These are phyloP conservation scores for Timema podura DNA, from an alignment of 2,888 invertebrate genomes.

Conservation along the genomic window DNA sequence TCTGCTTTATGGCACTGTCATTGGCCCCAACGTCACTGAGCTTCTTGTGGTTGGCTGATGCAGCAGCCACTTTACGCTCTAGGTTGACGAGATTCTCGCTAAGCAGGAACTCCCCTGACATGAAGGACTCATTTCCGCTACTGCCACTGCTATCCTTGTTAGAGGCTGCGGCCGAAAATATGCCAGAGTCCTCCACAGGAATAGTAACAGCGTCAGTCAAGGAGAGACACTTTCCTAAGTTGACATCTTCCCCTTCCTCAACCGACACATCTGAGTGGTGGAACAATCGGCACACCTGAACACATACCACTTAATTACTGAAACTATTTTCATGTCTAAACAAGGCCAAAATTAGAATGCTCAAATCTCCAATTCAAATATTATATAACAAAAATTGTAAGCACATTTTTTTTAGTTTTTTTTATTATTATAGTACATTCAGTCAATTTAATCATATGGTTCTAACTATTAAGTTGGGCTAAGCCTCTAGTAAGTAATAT, in stretches of 20 bases:
- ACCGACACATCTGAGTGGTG: slow-evolving; percentile 40
- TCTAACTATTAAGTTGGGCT: too few species aligned
- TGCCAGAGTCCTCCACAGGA: slow-evolving; percentile 44
- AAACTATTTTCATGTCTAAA: neutral
- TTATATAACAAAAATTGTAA: too few species aligned
- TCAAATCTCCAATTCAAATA: too few species aligned
- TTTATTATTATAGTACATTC: too few species aligned
- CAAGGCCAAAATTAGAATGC: neutral
- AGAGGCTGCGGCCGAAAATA: slow-evolving; percentile 43
- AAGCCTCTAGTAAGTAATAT: too few species aligned
- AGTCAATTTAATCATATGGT: too few species aligned
- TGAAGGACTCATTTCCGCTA: slow-evolving; percentile 16
- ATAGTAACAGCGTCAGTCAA: neutral
- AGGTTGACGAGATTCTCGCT: slow-evolving; percentile 43
- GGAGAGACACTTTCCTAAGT: neutral
- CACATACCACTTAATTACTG: slow-evolving; percentile 16
- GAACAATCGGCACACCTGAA: slow-evolving; percentile 36
- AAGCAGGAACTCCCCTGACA: slow-evolving; percentile 42
- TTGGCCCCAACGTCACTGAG: slow-evolving; percentile 12
- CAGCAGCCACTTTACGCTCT: slow-evolving; percentile 24
- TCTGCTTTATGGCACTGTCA: slow-evolving; percentile 4
- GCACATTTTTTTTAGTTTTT: too few species aligned
- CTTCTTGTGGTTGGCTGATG: slow-evolving; percentile 25
- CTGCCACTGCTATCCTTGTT: slow-evolving; percentile 41
- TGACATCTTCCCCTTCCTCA: slow-evolving; percentile 22